phyloP scores from a whole-genome alignment of 1,140 invertebrate genomes.

The Euwallacea similis region DNA sequence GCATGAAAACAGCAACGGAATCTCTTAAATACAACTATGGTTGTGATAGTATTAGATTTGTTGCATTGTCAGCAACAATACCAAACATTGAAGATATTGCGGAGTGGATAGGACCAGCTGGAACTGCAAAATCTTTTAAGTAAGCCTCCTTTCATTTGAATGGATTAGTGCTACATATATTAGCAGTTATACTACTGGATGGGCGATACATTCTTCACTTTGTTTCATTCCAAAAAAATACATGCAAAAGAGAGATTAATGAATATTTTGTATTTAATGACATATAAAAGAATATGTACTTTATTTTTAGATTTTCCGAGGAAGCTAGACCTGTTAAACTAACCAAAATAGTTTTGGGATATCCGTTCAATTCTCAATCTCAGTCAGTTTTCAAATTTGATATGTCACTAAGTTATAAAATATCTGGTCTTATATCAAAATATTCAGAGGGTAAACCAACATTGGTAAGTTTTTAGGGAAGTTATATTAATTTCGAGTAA shows the following conservation, averaged over 20 bases:
- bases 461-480: conserved; percentile 58
- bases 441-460: conserved; percentile 75
- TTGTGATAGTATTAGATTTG: conserved; percentile 61
- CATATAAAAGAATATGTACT: conserved; percentile 1
- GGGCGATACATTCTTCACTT: neutral
- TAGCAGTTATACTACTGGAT: neutral
- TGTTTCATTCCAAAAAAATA: neutral
- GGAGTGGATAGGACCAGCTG: conserved; percentile 63
- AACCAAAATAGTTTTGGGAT: conserved; percentile 72
- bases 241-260: neutral
- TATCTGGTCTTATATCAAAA: conserved; percentile 67
- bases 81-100: conserved; percentile 78
- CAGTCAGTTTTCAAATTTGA: conserved; percentile 74
- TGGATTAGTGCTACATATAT: neutral
- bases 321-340: conserved; percentile 72
- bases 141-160: conserved; percentile 43
- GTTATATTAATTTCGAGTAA: neutral
- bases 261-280: neutral
- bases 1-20: conserved; percentile 49
- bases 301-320: conserved; percentile 64
- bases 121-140: conserved; percentile 58
- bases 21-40: conserved; percentile 33
- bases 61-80: conserved; percentile 79
- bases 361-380: conserved; percentile 56
- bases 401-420: conserved; percentile 72